phyloP scores from a whole-genome alignment of 2,888 invertebrate species.

The Flexamia atlantica region DNA sequence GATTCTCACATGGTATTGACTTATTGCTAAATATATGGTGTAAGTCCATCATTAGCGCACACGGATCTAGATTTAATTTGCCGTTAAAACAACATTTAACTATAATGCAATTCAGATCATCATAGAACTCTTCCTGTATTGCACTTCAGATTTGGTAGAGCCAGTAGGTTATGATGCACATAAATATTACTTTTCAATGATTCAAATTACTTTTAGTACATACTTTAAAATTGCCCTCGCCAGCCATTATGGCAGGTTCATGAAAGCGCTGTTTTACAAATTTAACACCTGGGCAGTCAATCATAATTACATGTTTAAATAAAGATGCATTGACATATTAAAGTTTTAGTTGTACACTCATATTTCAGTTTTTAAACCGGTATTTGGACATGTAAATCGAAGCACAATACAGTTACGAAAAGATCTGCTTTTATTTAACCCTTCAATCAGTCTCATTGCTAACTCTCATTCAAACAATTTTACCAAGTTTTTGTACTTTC shows the following conservation, averaged over 20 bases:
- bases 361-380: too few relatives aligned
- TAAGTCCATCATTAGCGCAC: not conserved
- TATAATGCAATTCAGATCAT: slow-evolving; percentile 6
- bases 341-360: too few relatives aligned
- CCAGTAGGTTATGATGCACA: too few relatives aligned
- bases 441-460: slow-evolving; percentile 24
- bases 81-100: too few relatives aligned
- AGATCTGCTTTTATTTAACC: not conserved
- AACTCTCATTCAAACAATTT: not conserved
- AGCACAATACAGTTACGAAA: not conserved
- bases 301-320: too few relatives aligned
- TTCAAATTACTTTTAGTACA: too few relatives aligned
- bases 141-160: not conserved
- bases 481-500: slow-evolving; percentile 6
- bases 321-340: too few relatives aligned
- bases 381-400: not conserved
- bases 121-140: not conserved
- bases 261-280: too few relatives aligned
- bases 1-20: not conserved
- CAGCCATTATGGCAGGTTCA: too few relatives aligned
- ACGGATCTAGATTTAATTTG: not conserved
- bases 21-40: not conserved
- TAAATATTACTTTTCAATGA: too few relatives aligned
- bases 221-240: too few relatives aligned
- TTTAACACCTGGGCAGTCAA: too few relatives aligned